These are phyloP conservation scores for Agrenia bidenticulata DNA, from an alignment of 2,888 invertebrate genomes.

Conservation along the genomic window DNA sequence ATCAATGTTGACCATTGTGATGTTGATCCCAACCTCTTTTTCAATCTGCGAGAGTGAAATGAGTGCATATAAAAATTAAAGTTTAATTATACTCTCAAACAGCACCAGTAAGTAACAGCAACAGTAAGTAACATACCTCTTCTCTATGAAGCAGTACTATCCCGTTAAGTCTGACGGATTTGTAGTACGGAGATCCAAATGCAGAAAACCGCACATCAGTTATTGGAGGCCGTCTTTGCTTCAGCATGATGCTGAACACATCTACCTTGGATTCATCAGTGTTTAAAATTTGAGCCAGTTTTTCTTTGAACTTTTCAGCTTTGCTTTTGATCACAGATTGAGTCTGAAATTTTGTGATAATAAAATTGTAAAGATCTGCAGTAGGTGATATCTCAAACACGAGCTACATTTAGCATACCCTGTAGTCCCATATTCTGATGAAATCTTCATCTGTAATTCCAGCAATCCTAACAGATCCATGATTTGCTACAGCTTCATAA, in stretches of 20 bases:
- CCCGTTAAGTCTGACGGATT: constrained; percentile 90
- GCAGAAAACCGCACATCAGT: constrained; percentile 93
- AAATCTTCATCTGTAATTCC: constrained; percentile 96
- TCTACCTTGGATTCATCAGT: constrained; percentile 88
- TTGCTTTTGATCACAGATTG: constrained; percentile 82
- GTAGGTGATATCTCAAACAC: too few relatives aligned
- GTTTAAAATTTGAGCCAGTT: constrained; percentile 80
- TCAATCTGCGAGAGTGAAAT: constrained; percentile 66
- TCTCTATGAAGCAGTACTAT: constrained; percentile 89
- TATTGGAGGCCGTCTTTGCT: constrained; percentile 75
- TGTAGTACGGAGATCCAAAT: constrained; percentile 93
- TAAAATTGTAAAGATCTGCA: too few relatives aligned
- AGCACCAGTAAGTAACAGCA: too few relatives aligned
- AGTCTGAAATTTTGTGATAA: too few relatives aligned
- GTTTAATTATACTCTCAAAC: neutral
- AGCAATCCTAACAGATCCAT: constrained; percentile 88
- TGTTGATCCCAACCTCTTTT: constrained; percentile 88
- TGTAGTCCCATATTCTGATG: constrained; percentile 88
- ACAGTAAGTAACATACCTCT: constrained; percentile 63
- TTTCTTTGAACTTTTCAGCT: constrained; percentile 83
- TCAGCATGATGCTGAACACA: constrained; percentile 91
- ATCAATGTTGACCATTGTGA: constrained; percentile 79
- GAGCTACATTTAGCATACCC: neutral
- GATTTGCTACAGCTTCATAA: constrained; percentile 92
- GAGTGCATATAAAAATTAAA: constrained; percentile 13